Evolutionary conservation across 2,113 vertebrate genomes (phyloP), one percentile per base, ranked within the genome.

Genomic region (Ancistrus triradiatus): DNA sequence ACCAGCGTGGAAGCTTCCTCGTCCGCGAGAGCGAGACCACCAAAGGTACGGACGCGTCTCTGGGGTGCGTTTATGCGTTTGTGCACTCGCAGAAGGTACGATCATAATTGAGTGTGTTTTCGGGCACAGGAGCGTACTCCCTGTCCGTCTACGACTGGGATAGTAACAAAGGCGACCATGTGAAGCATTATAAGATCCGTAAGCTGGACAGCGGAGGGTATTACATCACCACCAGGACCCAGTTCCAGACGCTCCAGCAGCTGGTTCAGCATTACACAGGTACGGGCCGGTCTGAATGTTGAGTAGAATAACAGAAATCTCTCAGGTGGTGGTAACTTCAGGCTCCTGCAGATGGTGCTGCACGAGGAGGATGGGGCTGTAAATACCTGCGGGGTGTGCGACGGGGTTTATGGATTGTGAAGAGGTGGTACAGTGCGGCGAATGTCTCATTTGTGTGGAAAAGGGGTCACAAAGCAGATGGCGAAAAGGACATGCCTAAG

Each of bases 151-250:
- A 94, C 62, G 95, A 98, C 76, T 97, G 95, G 94, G 95, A 98
- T 59, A 93, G 96, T 67, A 90, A 91, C 78, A 98, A 97, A 79
- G 93, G 94, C 18, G 95, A 98, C 75, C 94, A 98, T 5, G 95
- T 98, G 74, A 98, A 98, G 77, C 95, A 98, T 86, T 98, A 98
- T 82, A 98, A 98, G 87, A 97, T 98, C 72, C 92, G 95, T 37
- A 98, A 97, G 77, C 90, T 98, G 85, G 95, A 98, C 84, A 98
- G 91, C 37, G 95, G 95, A 2, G 95, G 95, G 21, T 97, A 95
- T 84, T 98, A 98, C 72, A 98, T 98, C 77, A 98, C 95, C 77
- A 98, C 95, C 63, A 89, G 95, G 68, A 93, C 95, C 71, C 95
- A 98, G 77, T 98, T 98, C 78, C 92, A 97, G 76, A 95, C 89